These are phyloP conservation scores for Arrhopalites spinosus DNA, from an alignment of 2,888 invertebrate genomes.

Conservation along the genomic window DNA sequence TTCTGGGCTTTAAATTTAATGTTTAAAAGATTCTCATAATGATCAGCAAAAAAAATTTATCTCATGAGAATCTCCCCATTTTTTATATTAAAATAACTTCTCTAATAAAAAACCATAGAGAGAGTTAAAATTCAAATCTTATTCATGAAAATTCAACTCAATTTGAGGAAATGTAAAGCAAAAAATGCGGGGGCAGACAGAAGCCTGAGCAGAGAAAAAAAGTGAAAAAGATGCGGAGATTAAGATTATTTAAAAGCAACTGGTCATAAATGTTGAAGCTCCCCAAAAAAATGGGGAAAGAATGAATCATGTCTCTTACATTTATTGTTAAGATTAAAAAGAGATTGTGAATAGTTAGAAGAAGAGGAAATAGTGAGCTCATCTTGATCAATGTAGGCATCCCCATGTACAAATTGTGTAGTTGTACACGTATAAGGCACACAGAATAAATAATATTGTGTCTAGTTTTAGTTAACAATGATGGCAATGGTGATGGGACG, in stretches of 20 bases:
- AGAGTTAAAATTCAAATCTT: no score
- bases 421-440: not conserved
- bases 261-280: not conserved
- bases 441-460: not conserved
- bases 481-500: not conserved
- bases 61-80: no score
- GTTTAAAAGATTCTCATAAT: not conserved
- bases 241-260: not conserved
- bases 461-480: not conserved
- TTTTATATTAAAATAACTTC: no score
- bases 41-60: not conserved
- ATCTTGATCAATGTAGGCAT: not conserved
- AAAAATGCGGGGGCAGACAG: no score
- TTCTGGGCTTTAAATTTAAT: no score
- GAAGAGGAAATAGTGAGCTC: not conserved
- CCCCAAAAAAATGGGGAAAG: not conserved
- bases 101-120: no score
- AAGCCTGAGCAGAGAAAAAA: not conserved
- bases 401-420: not conserved
- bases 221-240: not conserved
- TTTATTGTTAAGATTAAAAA: constrained; percentile 4
- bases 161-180: no score
- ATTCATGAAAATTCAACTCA: no score
- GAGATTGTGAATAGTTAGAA: not conserved
- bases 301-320: constrained; percentile 14